Evolutionary conservation across 2,888 invertebrate genomes (phyloP).

Genomic region (Epistrophella euchroma): DNA sequence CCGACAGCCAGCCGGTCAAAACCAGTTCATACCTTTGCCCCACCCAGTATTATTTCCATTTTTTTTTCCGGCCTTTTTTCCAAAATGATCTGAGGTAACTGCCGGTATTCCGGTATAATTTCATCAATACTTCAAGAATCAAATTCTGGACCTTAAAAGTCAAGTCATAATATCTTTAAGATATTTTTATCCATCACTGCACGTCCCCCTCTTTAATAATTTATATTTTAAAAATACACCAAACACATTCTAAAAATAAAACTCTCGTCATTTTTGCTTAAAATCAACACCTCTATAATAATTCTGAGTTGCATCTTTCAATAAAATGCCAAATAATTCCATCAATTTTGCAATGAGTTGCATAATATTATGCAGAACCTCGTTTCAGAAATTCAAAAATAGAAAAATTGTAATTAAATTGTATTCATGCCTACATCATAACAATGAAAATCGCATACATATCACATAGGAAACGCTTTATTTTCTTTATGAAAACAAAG

Average conservation of each 20-base stretch:
- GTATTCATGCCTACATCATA: constrained; percentile 20
- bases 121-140: too few relatives aligned
- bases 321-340: constrained; percentile 4
- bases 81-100: too few relatives aligned
- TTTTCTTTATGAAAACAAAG: constrained; percentile 29
- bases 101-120: too few relatives aligned
- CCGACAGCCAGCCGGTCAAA: too few relatives aligned
- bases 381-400: constrained; percentile 3
- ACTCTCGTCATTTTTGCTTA: neutral
- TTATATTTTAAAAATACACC: neutral
- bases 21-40: too few relatives aligned
- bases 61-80: too few relatives aligned
- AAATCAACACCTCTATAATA: neutral
- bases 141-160: too few relatives aligned
- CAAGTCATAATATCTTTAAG: too few relatives aligned
- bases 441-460: neutral
- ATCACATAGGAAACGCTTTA: neutral
- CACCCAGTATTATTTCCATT: too few relatives aligned
- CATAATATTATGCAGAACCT: constrained; percentile 15
- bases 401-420: constrained; percentile 14
- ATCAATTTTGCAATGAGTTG: constrained; percentile 4
- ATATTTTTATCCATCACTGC: neutral
- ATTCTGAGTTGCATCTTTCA: constrained; percentile 15
- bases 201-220: neutral
- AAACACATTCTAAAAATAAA: constrained; percentile 3